Evolutionary conservation across 2,888 invertebrate genomes (phyloP).

Genomic region (Helobdella robusta): DNA sequence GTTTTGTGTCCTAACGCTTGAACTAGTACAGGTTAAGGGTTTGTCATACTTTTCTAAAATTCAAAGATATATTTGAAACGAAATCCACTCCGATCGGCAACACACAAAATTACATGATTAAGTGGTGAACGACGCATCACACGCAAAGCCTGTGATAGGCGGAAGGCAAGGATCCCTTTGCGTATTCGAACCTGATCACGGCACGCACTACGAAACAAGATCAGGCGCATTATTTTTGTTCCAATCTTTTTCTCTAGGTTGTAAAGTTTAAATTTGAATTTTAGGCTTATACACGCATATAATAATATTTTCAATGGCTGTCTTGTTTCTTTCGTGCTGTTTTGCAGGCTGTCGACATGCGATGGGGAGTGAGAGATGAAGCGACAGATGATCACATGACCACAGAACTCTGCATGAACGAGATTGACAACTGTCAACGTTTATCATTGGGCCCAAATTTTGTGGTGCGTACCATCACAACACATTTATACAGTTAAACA

Average conservation of each 20-base stretch:
- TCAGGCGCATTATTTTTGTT: too few species aligned
- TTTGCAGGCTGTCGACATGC: constrained; percentile 85
- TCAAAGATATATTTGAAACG: background rate
- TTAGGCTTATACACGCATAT: too few species aligned
- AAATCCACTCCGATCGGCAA: too few species aligned
- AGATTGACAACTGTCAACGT: constrained; percentile 92
- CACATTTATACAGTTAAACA: background rate
- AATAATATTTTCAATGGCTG: background rate
- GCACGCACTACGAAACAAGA: too few species aligned
- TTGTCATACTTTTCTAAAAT: background rate
- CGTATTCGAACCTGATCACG: too few species aligned
- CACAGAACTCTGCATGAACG: constrained; percentile 91
- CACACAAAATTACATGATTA: too few species aligned
- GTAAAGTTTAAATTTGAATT: background rate
- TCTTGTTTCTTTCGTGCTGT: background rate
- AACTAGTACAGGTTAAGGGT: too few species aligned
- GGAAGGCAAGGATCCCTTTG: too few species aligned
- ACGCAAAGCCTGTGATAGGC: too few species aligned
- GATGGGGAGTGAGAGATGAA: constrained; percentile 95
- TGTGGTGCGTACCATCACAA: constrained; percentile 5
- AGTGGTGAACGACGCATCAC: too few species aligned
- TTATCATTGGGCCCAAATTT: constrained; percentile 29
- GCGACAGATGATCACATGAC: constrained; percentile 99
- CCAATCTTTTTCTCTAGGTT: background rate
- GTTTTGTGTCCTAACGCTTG: background rate